phyloP scores from a whole-genome alignment of 1,140 invertebrate genomes.

The Zaprionus capensis region DNA sequence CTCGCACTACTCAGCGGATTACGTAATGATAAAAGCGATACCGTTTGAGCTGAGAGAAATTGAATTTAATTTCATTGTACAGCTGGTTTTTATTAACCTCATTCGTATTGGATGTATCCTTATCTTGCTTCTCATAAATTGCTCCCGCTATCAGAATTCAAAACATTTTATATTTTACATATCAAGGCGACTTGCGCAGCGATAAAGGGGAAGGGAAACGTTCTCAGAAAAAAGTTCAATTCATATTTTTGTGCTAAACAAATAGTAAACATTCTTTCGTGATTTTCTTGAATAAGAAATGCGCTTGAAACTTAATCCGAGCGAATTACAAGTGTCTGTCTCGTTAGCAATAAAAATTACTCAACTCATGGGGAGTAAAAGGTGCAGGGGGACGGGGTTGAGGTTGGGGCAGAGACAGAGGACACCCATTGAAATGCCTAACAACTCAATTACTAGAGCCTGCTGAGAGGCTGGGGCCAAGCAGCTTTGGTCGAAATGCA shows the following conservation, averaged over 20 bases:
- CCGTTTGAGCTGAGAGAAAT: conserved; percentile 9
- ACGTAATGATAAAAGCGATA: conserved; percentile 18
- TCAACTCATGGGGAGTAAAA: conserved; percentile 8
- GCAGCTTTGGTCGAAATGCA: conserved; percentile 45
- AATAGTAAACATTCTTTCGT: not conserved
- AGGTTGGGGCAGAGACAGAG: not conserved
- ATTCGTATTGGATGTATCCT: not conserved
- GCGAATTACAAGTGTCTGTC: conserved; percentile 20
- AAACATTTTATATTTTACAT: not conserved
- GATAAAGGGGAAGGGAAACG: not conserved
- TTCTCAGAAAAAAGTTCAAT: not conserved
- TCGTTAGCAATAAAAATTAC: conserved; percentile 48
- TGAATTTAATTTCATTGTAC: conserved; percentile 2
- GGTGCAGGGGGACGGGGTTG: not conserved
- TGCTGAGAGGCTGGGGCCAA: conserved; percentile 26
- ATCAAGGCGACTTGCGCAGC: not conserved
- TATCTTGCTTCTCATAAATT: not conserved
- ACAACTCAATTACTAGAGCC: conserved; percentile 58
- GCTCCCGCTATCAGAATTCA: not conserved
- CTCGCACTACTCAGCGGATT: not conserved
- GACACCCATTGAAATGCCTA: conserved; percentile 32
- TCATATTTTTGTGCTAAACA: not conserved
- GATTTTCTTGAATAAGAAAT: not conserved
- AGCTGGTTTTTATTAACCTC: conserved; percentile 6
- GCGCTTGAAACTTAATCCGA: conserved; percentile 12